Conservation (phyloP, 1,140 invertebrate species). For the Babylonia areolata region DNA sequence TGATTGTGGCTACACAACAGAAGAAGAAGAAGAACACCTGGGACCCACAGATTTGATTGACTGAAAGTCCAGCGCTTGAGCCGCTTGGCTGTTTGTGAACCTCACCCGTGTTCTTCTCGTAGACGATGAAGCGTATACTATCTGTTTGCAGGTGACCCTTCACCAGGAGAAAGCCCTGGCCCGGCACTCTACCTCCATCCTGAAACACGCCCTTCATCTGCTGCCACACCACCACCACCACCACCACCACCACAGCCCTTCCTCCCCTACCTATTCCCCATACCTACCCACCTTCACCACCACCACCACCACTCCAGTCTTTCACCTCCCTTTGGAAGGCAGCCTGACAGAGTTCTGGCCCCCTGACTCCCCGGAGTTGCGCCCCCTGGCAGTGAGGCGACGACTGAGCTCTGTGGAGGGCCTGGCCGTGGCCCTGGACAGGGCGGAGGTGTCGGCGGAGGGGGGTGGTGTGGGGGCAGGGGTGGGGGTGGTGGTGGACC, state of each 20-base stretch:
- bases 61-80: too few relatives aligned
- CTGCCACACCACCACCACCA: not conserved
- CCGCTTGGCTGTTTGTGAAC: too few relatives aligned
- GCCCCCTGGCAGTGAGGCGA: not conserved
- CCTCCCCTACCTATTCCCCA: not conserved
- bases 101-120: too few relatives aligned
- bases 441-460: not conserved
- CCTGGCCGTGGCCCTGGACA: not conserved
- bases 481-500: conserved; percentile 22
- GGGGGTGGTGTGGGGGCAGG: not conserved
- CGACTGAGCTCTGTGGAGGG: not conserved
- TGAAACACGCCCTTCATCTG: not conserved
- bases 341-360: not conserved
- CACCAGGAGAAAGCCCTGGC: not conserved
- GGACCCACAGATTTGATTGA: too few relatives aligned
- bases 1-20: too few relatives aligned
- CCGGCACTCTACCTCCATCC: not conserved
- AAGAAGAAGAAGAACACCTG: too few relatives aligned
- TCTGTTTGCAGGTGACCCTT: not conserved
- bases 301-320: not conserved
- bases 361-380: not conserved
- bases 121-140: too few relatives aligned
- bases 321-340: conserved; percentile 22
- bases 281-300: not conserved
- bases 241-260: not conserved